Conservation (phyloP, 2,113 vertebrate species). For the Sprattus sprattus region DNA sequence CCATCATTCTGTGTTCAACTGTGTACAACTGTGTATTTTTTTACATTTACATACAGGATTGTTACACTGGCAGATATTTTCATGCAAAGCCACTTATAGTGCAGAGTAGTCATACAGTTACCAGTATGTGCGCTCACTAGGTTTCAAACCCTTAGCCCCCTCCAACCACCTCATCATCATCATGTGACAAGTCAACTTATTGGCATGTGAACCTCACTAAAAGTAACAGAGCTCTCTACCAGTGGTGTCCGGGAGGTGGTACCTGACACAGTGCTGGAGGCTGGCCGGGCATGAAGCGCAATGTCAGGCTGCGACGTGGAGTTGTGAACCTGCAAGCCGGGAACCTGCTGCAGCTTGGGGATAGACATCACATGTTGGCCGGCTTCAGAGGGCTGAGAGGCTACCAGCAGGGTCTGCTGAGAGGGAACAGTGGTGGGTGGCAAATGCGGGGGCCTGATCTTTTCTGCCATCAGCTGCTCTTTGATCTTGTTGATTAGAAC, state of each 20-base stretch:
- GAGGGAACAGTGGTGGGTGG: slow-evolving; percentile 88
- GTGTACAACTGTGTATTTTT: no score
- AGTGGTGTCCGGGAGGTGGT: slow-evolving; percentile 29
- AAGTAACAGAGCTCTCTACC: background rate
- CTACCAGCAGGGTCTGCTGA: slow-evolving; percentile 87
- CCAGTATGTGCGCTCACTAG: background rate
- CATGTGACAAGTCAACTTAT: background rate
- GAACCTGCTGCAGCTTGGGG: slow-evolving; percentile 87
- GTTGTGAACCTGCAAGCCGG: slow-evolving; percentile 79
- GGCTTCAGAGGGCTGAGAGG: slow-evolving; percentile 79
- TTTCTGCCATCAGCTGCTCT: slow-evolving; percentile 99
- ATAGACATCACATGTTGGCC: slow-evolving; percentile 86
- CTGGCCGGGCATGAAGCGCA: slow-evolving; percentile 86
- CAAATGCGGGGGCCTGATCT: slow-evolving; percentile 92
- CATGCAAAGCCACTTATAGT: background rate
- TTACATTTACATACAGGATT: no score
- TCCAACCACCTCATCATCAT: background rate
- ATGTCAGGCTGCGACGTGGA: slow-evolving; percentile 86
- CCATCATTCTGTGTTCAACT: no score
- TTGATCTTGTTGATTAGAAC: slow-evolving; percentile 99
- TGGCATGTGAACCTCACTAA: background rate
- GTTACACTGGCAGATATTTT: background rate
- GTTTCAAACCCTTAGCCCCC: background rate
- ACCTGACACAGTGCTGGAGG: slow-evolving; percentile 90
- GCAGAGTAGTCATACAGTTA: background rate